These are phyloP conservation scores for Heliconius nattereri DNA, from an alignment of 1,140 invertebrate species.

Conservation along the genomic window DNA sequence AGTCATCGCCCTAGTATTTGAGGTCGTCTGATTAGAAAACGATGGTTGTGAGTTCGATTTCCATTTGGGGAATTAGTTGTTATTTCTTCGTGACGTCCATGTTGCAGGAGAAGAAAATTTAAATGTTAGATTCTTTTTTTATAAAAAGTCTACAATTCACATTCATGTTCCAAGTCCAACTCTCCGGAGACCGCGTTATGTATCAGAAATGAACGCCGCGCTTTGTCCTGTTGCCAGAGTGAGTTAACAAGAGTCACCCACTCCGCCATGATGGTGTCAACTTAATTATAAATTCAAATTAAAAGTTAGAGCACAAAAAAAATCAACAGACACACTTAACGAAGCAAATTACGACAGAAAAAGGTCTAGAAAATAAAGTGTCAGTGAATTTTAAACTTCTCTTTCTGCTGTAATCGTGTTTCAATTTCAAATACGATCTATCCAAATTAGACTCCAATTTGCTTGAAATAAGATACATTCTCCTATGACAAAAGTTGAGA, in stretches of 20 bases:
- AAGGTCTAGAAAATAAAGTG: constrained; percentile 21
- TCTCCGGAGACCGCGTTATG: too few relatives aligned
- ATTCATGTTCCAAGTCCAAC: too few relatives aligned
- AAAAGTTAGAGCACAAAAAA: background rate
- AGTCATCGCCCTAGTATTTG: background rate
- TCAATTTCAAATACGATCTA: constrained; percentile 2
- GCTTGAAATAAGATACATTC: background rate
- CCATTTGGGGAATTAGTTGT: too few relatives aligned
- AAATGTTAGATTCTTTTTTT: too few relatives aligned
- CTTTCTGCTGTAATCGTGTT: constrained; percentile 26
- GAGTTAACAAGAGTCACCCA: background rate
- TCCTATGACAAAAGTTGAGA: background rate
- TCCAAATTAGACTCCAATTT: background rate
- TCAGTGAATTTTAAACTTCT: constrained; percentile 28
- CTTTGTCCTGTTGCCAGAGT: too few relatives aligned
- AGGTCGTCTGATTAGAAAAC: too few relatives aligned
- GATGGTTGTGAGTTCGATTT: too few relatives aligned
- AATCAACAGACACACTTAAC: background rate
- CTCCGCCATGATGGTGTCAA: background rate
- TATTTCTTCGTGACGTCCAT: too few relatives aligned
- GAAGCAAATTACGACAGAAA: constrained; percentile 11
- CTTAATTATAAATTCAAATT: constrained; percentile 10
- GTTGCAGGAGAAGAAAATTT: too few relatives aligned
- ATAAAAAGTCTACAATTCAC: too few relatives aligned
- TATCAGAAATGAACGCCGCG: too few relatives aligned